Base-by-base conservation (phyloP, 2,113 vertebrate genomes). In the Limanda limanda region DNA sequence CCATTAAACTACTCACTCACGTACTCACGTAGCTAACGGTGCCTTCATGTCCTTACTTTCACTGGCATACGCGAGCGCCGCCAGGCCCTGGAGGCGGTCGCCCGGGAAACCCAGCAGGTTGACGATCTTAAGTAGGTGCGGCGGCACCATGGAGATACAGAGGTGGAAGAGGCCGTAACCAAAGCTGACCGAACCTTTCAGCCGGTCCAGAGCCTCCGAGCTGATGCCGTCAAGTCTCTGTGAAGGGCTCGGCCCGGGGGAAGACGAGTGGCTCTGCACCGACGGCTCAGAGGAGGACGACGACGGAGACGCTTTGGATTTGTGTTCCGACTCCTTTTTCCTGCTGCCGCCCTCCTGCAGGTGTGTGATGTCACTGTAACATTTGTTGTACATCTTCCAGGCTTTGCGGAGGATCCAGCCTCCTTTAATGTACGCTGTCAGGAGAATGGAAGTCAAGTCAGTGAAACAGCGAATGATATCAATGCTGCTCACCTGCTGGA, bases 311-410 rank as follows among this genome's bases (percentile, higher is more conserved):
- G 92, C 92, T 31, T 31, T 31, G 92, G 3, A 20, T 60, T 69
- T 85, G 62, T 85, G 88, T 48, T 88, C 73, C 0, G 83, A 85
- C 2, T 65, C 74, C 51, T 91, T 94, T 89, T 94, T 95, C 81
- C 95, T 95, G 93, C 92, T 95, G 93, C 92, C 92, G 56, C 96
- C 79, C 66, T 98, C 97, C 94, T 99, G 98, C 77, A 99, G 94
- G 15, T 94, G 93, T 68, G 96, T 96, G 95, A 99, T 99, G 92
- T 99, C 98, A 45, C 93, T 93, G 93, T 99, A 97, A 90, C 98
- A 99, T 86, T 98, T 99, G 93, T 98, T 98, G 92, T 98, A 99
- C 95, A 99, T 98, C 90, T 99, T 99, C 98, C 98, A 99, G 90
- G 98, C 98, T 93, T 99, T 99, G 75, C 98, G 96, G 77, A 99